These are phyloP conservation scores for Prochilodus magdalenae DNA, from an alignment of 2,113 vertebrate species.

Conservation along the genomic window DNA sequence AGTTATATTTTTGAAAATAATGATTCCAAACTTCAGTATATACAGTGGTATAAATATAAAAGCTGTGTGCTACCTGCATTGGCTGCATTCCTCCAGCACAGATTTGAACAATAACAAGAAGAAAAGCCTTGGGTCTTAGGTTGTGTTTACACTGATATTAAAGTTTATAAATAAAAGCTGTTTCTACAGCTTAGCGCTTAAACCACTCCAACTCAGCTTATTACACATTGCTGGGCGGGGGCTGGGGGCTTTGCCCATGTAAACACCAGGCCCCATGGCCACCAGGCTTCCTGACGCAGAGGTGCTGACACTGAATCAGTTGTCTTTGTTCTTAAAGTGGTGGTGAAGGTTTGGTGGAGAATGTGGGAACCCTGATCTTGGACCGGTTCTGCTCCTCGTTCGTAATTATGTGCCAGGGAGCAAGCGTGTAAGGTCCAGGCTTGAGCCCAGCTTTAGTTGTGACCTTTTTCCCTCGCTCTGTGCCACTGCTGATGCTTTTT, in stretches of 20 bases:
- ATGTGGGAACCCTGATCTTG: not conserved
- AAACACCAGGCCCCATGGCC: conserved; percentile 27
- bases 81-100: conserved; percentile 14
- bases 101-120: conserved; percentile 44
- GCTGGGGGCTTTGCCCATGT: conserved; percentile 11
- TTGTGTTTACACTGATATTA: conserved; percentile 49
- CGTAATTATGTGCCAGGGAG: not conserved
- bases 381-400: not conserved
- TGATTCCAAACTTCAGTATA: no score
- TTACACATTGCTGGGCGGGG: conserved; percentile 14
- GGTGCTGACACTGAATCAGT: not conserved
- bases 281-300: not conserved
- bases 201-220: conserved; percentile 25
- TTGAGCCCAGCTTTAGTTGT: conserved; percentile 25
- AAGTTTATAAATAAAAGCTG: conserved; percentile 52
- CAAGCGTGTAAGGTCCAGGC: not conserved
- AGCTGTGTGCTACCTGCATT: not conserved
- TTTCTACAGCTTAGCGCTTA: conserved; percentile 41
- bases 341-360: not conserved
- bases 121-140: conserved; percentile 23
- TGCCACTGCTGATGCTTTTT: conserved; percentile 41
- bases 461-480: conserved; percentile 30
- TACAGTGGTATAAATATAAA: no score
- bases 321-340: not conserved
- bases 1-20: no score